Conservation (phyloP, 2,797 vertebrate genomes). For the Cirrhinus mrigala region DNA sequence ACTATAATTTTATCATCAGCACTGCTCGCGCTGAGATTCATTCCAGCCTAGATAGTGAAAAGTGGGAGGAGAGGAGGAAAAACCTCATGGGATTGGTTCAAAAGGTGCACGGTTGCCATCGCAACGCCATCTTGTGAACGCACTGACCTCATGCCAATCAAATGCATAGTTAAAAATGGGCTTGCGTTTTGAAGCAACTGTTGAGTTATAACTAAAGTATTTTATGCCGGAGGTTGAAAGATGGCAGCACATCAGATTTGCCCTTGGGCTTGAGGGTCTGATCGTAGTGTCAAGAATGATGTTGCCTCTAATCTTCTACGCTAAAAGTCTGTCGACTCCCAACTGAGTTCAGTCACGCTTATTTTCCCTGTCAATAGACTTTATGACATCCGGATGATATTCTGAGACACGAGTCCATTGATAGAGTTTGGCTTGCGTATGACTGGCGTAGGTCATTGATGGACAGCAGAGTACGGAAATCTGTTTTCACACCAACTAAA, state of each 20-base stretch:
- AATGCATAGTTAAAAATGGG: constrained; percentile 1
- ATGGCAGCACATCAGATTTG: constrained; percentile 37
- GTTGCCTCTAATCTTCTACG: constrained; percentile 34
- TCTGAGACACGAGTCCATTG: background rate
- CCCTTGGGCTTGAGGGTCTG: constrained; percentile 36
- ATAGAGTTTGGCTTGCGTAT: background rate
- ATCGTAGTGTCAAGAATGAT: constrained; percentile 32
- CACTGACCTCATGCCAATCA: constrained; percentile 11
- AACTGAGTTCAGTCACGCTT: constrained; percentile 41
- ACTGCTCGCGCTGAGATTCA: constrained; percentile 35
- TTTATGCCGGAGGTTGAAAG: constrained; percentile 32
- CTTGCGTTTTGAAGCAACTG: background rate
- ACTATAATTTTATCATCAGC: constrained; percentile 61
- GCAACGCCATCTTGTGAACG: constrained; percentile 33
- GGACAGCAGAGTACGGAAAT: background rate
- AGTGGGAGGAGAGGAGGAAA: constrained; percentile 32
- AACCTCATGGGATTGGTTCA: constrained; percentile 37
- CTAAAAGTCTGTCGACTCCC: constrained; percentile 49
- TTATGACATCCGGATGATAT: constrained; percentile 45
- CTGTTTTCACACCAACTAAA: background rate
- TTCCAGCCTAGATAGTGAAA: constrained; percentile 23
- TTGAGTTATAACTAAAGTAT: background rate
- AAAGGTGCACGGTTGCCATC: constrained; percentile 41
- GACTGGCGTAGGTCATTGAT: background rate
- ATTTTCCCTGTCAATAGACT: constrained; percentile 53